Conservation (phyloP, 2,888 invertebrate genomes). For the Onchidella celtica region DNA sequence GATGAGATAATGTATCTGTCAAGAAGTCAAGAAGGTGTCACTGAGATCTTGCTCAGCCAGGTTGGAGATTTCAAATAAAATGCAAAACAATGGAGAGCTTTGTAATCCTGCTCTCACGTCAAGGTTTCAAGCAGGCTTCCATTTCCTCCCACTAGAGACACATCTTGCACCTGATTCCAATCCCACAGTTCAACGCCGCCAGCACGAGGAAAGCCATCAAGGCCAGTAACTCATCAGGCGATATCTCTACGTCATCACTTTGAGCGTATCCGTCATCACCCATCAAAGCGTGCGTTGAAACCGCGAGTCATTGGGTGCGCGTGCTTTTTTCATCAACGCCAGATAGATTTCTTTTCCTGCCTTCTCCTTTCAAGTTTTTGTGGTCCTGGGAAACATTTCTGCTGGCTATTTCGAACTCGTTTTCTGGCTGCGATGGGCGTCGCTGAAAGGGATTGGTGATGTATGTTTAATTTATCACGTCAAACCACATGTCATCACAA, state of each 20-base stretch:
- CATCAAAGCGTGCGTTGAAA: constrained; percentile 42
- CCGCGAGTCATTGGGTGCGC: constrained; percentile 33
- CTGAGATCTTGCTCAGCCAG: too few species aligned
- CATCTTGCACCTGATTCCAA: constrained; percentile 7
- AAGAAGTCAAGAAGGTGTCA: too few species aligned
- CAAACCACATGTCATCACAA: constrained; percentile 21
- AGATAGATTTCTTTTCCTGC: constrained; percentile 2
- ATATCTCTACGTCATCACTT: constrained; percentile 49
- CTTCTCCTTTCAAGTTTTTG: neutral
- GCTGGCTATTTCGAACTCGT: constrained; percentile 15
- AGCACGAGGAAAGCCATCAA: constrained; percentile 16
- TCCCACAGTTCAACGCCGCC: neutral
- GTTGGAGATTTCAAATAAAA: too few species aligned
- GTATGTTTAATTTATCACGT: constrained; percentile 43
- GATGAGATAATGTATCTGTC: too few species aligned
- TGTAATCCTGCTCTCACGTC: too few species aligned
- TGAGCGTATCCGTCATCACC: constrained; percentile 46
- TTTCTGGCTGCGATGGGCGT: neutral
- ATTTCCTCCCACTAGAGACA: neutral
- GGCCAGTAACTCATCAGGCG: constrained; percentile 23
- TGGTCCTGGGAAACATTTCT: constrained; percentile 22
- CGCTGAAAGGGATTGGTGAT: constrained; percentile 31
- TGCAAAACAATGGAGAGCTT: too few species aligned
- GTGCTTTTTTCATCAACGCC: constrained; percentile 34
- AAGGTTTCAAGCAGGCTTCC: too few species aligned